Evolutionary conservation across 2,888 invertebrate genomes (phyloP), one percentile per base, ranked within the genome.

Genomic region (Dasypogon diadema): DNA sequence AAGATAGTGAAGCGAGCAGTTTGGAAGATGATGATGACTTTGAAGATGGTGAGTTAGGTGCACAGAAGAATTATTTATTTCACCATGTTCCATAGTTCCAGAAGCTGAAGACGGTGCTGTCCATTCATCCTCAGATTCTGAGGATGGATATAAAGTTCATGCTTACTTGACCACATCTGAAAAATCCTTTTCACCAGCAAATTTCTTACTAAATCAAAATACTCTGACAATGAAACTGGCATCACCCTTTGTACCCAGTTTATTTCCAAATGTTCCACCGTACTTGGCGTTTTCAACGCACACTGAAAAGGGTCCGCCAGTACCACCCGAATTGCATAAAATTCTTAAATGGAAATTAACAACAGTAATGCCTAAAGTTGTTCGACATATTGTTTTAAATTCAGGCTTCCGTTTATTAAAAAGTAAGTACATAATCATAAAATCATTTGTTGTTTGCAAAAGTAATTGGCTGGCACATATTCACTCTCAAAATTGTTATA

Each of bases 311-410:
- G 90, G 87, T 2, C 87, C 88, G 1, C 82, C 84, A 68, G 84
- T 94, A 80, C 96, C 97, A 0, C 84, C 89, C 55, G 90, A 92
- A 2, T 89, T 95, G 80, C 89, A 92, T 80, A 92, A 92, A 81
- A 90, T 93, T 79, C 88, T 99, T 73, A 96, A 96, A 83, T 99
- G 99, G 99, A 94, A 96, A 83, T 88, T 98, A 74, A 97, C 96
- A 80, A 93, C 95, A 0, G 96, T 99, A 65, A 98, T 99, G 54
- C 99, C 99, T 0, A 90, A 95, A 81, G 92, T 99, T 37, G 96
- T 99, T 60, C 92, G 96, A 82, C 92, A 94, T 81, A 94, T 95
- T 0, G 88, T 99, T 30, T 88, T 90, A 0, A 94, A 96, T 83
- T 93, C 95, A 0, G 96, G 97, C 12, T 97, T 96, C 84, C 89